Evolutionary conservation across 2,888 invertebrate species (phyloP), one percentile per base, ranked within the genome.

Genomic region (Morinoia aosen): DNA sequence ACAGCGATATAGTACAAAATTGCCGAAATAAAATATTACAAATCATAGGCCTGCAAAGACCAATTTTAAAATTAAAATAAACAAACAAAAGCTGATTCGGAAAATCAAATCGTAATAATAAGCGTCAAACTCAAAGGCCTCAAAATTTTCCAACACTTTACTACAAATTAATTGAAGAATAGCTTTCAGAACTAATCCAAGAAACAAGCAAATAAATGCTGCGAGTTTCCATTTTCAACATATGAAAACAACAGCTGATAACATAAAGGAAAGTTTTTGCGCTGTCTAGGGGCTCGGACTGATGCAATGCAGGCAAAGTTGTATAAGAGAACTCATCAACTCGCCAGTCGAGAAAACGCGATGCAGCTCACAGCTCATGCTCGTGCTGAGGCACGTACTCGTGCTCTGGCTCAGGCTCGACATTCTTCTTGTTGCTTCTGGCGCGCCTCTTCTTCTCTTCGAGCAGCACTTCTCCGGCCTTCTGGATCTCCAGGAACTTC

Each of bases 401-500:
- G 19, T 19, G 76, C 16, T 76, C 76, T 8, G 76, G 76, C 76
- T 76, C 76, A 8, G 76, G 76, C 76, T 76, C 76, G 2, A 76
- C 76, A 33, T 76, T 76, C 90, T 90, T 90, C 97, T 98, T 98
- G 97, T 99, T 99, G 96, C 98, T 98, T 95, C 98, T 97, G 96
- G 98, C 98, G 95, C 99, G 97, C 96, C 98, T 98, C 95, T 98
- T 98, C 97, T 99, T 98, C 97, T 98, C 98, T 97, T 98, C 98
- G 16, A 98, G 99, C 0, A 99, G 97, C 91, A 98, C 98, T 97
- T 98, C 99, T 97, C 99, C 99, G 0, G 99, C 99, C 97, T 98
- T 98, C 97, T 99, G 99, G 96, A 99, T 98, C 97, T 99, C 99
- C 98, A 99, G 98, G 97, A 99, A 99, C 95, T 98, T 98, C 97